Evolutionary conservation across 2,888 invertebrate genomes (phyloP).

Genomic region (Hydropsyche betteni): DNA sequence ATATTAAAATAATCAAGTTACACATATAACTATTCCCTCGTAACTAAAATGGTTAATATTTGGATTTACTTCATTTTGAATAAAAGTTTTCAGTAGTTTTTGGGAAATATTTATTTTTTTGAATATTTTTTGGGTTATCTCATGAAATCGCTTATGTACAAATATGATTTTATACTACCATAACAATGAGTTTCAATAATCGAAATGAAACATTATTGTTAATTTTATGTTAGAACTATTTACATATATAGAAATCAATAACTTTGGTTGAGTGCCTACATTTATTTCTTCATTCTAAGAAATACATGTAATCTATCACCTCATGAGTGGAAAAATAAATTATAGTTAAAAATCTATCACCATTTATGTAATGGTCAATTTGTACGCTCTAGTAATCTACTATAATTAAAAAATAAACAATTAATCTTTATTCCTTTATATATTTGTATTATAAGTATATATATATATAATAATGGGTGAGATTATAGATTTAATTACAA

Average conservation of each 20-base stretch:
- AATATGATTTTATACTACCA: too few relatives aligned
- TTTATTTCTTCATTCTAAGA: not conserved
- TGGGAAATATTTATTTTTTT: too few relatives aligned
- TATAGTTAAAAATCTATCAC: conserved; percentile 27
- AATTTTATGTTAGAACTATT: too few relatives aligned
- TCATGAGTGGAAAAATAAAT: conserved; percentile 21
- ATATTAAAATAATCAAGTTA: too few relatives aligned
- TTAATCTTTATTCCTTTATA: conserved; percentile 10
- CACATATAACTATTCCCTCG: too few relatives aligned
- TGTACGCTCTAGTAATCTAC: conserved; percentile 27
- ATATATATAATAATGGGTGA: conserved; percentile 1
- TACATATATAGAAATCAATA: too few relatives aligned
- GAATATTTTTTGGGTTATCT: too few relatives aligned
- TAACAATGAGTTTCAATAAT: not conserved
- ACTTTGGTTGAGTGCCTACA: too few relatives aligned
- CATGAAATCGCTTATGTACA: too few relatives aligned
- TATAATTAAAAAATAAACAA: conserved; percentile 11
- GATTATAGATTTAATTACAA: conserved; percentile 2
- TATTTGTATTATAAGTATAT: not conserved
- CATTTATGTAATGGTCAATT: conserved; percentile 16
- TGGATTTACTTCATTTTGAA: too few relatives aligned
- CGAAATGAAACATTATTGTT: not conserved
- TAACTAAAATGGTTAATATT: too few relatives aligned
- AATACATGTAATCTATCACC: conserved; percentile 12
- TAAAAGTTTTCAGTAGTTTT: too few relatives aligned